A percentile compares a stretch with the other conserved stretches of the same genome.
phyloP scores from a whole-genome alignment of 2,113 vertebrate species.

The Hemicordylus capensis region DNA sequence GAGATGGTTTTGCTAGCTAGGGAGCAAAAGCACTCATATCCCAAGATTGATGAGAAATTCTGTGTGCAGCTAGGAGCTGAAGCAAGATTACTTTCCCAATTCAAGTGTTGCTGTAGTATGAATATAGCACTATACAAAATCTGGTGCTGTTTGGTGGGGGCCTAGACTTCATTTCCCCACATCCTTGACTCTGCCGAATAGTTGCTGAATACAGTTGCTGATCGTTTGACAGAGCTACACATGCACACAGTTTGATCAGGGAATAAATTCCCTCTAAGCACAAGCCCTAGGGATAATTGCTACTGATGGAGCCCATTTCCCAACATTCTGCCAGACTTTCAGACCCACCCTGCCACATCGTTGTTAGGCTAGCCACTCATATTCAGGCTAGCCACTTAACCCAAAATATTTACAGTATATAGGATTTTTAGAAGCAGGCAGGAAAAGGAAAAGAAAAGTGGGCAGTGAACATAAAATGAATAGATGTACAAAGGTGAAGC shows the following conservation, averaged over 20 bases:
- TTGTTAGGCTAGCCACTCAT: slow-evolving; percentile 40
- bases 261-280: slow-evolving; percentile 79
- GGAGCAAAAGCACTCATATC: too few relatives aligned
- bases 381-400: slow-evolving; percentile 61
- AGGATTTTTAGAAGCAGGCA: slow-evolving; percentile 69
- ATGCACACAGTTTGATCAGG: slow-evolving; percentile 31
- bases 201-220: too few relatives aligned
- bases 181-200: too few relatives aligned
- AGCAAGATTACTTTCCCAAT: too few relatives aligned
- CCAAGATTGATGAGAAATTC: too few relatives aligned
- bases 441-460: slow-evolving; percentile 67
- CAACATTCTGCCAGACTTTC: slow-evolving; percentile 57
- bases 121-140: too few relatives aligned
- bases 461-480: slow-evolving; percentile 72
- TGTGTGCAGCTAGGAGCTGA: too few relatives aligned
- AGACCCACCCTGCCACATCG: slow-evolving; percentile 41
- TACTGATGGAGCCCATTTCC: slow-evolving; percentile 74
- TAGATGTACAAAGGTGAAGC: slow-evolving; percentile 65
- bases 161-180: too few relatives aligned
- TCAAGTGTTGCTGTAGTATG: too few relatives aligned
- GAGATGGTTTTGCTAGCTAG: too few relatives aligned
- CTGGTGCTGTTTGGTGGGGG: too few relatives aligned
- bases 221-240: too few relatives aligned
- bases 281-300: slow-evolving; percentile 80
- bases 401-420: slow-evolving; percentile 74